These are phyloP conservation scores for Drosophila ogumai DNA, from an alignment of 1,140 invertebrate genomes.

Conservation along the genomic window DNA sequence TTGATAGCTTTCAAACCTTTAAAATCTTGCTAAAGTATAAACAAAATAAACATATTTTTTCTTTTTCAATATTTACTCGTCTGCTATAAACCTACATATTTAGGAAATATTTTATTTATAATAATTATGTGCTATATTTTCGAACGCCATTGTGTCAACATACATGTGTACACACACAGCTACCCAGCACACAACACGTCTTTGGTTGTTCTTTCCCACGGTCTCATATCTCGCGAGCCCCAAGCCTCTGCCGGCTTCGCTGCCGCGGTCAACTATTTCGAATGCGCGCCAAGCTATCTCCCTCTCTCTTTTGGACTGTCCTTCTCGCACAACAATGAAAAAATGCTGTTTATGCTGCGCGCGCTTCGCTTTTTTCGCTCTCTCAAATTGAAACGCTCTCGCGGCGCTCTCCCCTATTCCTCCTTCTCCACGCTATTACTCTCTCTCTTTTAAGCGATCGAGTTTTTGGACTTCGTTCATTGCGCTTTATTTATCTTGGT, in stretches of 20 bases:
- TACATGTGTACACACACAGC: conserved; percentile 13
- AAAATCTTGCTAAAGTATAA: not conserved
- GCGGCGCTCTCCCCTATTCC: conserved; percentile 17
- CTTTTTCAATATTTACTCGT: too few relatives aligned
- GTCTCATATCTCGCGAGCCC: conserved; percentile 84
- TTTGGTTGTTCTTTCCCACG: conserved; percentile 85
- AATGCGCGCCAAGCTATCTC: conserved; percentile 69
- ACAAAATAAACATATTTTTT: not conserved
- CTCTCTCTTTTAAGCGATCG: conserved; percentile 50
- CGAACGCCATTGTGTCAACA: conserved; percentile 16
- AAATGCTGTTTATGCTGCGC: conserved; percentile 73
- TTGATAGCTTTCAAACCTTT: not conserved
- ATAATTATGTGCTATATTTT: conserved; percentile 17
- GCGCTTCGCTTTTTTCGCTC: conserved; percentile 33
- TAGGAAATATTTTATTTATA: not conserved
- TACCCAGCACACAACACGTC: conserved; percentile 70
- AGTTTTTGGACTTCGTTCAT: conserved; percentile 77
- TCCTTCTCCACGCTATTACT: not conserved
- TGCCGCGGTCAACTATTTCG: conserved; percentile 66
- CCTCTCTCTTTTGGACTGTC: conserved; percentile 15
- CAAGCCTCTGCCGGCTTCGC: conserved; percentile 28
- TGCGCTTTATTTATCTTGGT: conserved; percentile 73
- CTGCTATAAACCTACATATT: not conserved
- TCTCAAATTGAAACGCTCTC: conserved; percentile 30
- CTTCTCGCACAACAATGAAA: conserved; percentile 56